These are phyloP conservation scores for Phyllostomus hastatus DNA, from an alignment of 2,113 vertebrate species.

Conservation along the genomic window DNA sequence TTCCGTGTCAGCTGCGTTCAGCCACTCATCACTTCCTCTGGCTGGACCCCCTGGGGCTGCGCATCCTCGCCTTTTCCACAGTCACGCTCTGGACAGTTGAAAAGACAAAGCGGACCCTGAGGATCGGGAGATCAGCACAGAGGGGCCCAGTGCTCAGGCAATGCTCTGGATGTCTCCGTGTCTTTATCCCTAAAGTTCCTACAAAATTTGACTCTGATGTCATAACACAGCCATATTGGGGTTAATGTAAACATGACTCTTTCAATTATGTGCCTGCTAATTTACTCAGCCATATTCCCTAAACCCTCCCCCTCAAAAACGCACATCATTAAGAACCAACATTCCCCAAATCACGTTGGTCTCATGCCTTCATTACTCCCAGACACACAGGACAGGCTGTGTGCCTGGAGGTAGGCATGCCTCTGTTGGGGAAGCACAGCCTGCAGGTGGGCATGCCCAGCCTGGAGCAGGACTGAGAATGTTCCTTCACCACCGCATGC, in stretches of 20 bases:
- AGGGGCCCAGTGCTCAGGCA: background rate
- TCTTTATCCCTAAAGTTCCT: background rate
- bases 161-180: background rate
- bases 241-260: background rate
- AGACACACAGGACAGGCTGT: background rate
- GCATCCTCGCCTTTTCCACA: background rate
- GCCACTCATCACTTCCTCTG: background rate
- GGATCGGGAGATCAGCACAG: background rate
- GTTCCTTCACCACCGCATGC: background rate
- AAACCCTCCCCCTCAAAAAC: accelerated
- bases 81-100: background rate
- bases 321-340: background rate
- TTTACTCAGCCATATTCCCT: background rate
- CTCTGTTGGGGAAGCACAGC: background rate
- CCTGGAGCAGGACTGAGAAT: background rate
- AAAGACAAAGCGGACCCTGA: background rate
- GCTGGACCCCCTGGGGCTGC: background rate
- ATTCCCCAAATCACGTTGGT: background rate
- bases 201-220: background rate
- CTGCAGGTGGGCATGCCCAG: background rate
- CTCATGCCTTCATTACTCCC: background rate
- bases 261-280: background rate
- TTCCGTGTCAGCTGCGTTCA: background rate
- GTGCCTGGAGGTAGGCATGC: accelerated
- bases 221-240: background rate